Evolutionary conservation across 2,888 invertebrate genomes (phyloP).

Genomic region (Camptogramma bilineatum): DNA sequence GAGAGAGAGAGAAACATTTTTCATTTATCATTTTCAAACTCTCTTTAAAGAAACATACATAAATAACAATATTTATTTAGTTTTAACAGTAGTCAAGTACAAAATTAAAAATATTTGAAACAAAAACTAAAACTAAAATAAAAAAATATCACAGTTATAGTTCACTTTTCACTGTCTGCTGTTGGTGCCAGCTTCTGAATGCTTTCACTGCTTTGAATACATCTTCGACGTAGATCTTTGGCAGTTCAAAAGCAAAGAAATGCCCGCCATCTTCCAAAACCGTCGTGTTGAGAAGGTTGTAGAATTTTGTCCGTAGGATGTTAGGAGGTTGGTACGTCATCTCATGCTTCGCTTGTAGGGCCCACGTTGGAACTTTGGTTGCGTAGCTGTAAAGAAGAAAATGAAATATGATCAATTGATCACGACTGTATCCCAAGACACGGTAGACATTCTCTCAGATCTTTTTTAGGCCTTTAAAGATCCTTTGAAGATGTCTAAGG

Average conservation of each 20-base stretch:
- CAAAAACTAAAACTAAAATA: neutral
- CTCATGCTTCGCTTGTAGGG: conserved; percentile 89
- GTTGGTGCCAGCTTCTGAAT: conserved; percentile 54
- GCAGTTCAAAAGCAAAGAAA: conserved; percentile 92
- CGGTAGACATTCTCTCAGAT: no score
- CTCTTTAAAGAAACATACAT: neutral
- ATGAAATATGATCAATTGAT: neutral
- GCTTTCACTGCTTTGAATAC: conserved; percentile 76
- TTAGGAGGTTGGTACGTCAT: conserved; percentile 84
- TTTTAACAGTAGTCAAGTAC: neutral
- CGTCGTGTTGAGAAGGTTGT: conserved; percentile 87
- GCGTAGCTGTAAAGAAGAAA: conserved; percentile 44
- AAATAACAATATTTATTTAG: neutral
- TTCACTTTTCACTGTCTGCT: conserved; percentile 55
- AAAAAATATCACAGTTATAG: conserved; percentile 40
- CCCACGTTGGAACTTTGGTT: conserved; percentile 86
- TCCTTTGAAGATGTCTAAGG: no score
- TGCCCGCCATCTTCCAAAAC: conserved; percentile 91
- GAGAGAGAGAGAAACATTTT: no score
- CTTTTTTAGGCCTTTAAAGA: no score
- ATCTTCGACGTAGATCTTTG: conserved; percentile 88
- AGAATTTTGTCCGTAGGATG: conserved; percentile 83
- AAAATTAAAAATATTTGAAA: conserved; percentile 3
- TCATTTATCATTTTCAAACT: neutral
- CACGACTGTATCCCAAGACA: no score